phyloP scores from a whole-genome alignment of 2,797 vertebrate species.

The Peromyscus nudipes region DNA sequence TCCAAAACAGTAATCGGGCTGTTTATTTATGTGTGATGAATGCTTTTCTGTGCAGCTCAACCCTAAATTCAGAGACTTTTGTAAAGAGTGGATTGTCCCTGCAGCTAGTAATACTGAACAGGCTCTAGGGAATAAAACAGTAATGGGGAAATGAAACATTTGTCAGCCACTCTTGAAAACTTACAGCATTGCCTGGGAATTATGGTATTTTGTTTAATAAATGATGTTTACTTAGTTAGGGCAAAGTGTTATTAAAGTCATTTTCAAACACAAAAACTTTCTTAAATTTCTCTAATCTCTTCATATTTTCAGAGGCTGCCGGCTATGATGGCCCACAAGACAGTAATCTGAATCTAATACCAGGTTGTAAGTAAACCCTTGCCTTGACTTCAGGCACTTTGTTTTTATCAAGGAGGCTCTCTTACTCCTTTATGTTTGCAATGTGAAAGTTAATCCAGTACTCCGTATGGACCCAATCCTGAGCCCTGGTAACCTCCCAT shows the following conservation, averaged over 20 bases:
- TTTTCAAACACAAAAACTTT: constrained; percentile 33
- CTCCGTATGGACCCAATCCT: neutral
- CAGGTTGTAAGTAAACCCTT: neutral
- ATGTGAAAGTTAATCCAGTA: neutral
- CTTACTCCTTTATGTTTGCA: neutral
- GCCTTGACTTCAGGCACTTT: neutral
- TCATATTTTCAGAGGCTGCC: constrained; percentile 27
- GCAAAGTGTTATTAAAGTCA: constrained; percentile 9
- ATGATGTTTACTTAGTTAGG: constrained; percentile 66
- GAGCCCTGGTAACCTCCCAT: neutral
- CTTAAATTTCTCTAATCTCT: constrained; percentile 23
- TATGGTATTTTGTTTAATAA: constrained; percentile 67
- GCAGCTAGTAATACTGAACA: neutral
- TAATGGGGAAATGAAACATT: constrained; percentile 69
- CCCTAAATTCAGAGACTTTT: constrained; percentile 76
- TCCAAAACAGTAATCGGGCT: constrained; percentile 52
- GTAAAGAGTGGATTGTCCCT: constrained; percentile 21
- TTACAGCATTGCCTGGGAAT: neutral
- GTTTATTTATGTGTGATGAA: constrained; percentile 58
- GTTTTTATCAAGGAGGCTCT: neutral
- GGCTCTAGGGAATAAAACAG: constrained; percentile 39
- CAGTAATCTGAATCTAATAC: neutral
- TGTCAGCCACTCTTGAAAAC: constrained; percentile 40
- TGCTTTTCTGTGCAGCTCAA: constrained; percentile 39
- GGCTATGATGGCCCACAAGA: neutral